These are phyloP conservation scores for Nysson spinosus DNA, from an alignment of 2,888 invertebrate genomes.

Conservation along the genomic window DNA sequence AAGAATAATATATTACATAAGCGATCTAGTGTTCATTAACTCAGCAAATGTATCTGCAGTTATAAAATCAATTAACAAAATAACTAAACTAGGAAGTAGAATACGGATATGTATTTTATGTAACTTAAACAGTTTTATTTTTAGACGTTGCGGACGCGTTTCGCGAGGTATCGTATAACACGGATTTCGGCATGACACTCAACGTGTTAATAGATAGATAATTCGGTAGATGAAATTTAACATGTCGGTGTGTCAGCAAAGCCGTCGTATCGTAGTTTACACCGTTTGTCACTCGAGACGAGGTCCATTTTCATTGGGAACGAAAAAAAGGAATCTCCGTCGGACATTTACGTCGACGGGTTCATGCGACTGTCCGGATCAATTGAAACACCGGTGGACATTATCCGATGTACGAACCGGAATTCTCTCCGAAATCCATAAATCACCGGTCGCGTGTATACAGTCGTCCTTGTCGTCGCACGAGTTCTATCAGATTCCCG, in stretches of 20 bases:
- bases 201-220: no score
- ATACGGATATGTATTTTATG: no score
- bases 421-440: constrained; percentile 48
- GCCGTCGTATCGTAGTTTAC: constrained; percentile 30
- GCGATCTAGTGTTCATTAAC: no score
- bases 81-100: no score
- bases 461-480: constrained; percentile 24
- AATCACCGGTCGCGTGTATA: constrained; percentile 35
- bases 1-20: no score
- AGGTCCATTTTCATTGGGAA: constrained; percentile 35
- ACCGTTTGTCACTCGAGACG: constrained; percentile 39
- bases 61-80: no score
- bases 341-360: constrained; percentile 39
- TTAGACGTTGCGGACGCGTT: no score
- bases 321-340: constrained; percentile 4
- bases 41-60: no score
- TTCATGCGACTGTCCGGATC: constrained; percentile 46
- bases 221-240: constrained; percentile 36
- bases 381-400: constrained; percentile 41
- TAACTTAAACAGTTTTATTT: no score
- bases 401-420: constrained; percentile 40
- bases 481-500: constrained; percentile 21
- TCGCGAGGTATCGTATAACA: no score
- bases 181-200: no score
- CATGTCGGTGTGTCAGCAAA: constrained; percentile 30